Evolutionary conservation across 2,797 vertebrate species (phyloP).

Genomic region (Numenius phaeopus): DNA sequence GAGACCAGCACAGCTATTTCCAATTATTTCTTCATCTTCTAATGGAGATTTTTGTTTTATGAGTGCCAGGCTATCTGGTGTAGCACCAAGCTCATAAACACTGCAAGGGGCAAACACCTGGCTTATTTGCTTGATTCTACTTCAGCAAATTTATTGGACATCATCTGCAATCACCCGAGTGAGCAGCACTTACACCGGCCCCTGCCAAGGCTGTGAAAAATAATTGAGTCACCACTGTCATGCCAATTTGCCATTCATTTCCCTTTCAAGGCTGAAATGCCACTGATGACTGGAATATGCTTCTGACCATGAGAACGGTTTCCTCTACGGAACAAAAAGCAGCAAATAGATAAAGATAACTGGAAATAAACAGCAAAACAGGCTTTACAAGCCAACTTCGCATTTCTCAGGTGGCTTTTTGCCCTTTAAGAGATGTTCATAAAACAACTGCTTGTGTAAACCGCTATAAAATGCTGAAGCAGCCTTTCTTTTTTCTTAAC

Average conservation of each 20-base stretch:
- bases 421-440: neutral
- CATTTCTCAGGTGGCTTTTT: neutral
- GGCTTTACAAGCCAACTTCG: neutral
- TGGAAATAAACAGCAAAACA: neutral
- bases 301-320: neutral
- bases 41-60: neutral
- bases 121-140: neutral
- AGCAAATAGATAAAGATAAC: neutral
- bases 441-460: neutral
- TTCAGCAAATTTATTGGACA: neutral
- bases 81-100: neutral
- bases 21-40: neutral
- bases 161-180: neutral
- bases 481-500: neutral
- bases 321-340: neutral
- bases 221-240: neutral
- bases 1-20: neutral
- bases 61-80: neutral
- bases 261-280: neutral
- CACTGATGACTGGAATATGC: neutral
- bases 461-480: neutral
- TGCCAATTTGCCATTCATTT: neutral
- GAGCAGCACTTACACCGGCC: neutral
- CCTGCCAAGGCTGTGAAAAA: constrained; percentile 20
- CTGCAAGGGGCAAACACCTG: neutral